phyloP scores from a whole-genome alignment of 2,797 vertebrate genomes.

The Betta splendens region DNA sequence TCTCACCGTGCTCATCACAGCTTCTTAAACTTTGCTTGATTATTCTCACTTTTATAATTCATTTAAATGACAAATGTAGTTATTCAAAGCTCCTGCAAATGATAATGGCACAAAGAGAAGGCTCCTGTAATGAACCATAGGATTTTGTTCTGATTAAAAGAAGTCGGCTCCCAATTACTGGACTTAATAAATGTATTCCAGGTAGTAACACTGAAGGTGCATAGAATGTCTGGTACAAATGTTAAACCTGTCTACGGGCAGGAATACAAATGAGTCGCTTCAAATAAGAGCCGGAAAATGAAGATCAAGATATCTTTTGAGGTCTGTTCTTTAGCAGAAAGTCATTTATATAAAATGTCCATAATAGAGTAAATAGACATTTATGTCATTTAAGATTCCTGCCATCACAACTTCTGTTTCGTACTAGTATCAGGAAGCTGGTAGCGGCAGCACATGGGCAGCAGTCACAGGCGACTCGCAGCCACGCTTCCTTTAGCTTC shows the following conservation, averaged over 20 bases:
- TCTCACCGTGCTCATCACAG: too few species aligned
- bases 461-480: too few species aligned
- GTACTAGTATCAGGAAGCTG: too few species aligned
- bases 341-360: background rate
- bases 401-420: too few species aligned
- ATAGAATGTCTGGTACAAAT: background rate
- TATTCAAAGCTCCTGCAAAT: too few species aligned
- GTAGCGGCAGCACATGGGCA: too few species aligned
- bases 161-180: background rate
- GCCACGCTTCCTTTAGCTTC: background rate
- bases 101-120: background rate
- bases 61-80: too few species aligned
- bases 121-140: background rate
- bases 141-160: background rate
- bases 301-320: background rate
- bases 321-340: background rate
- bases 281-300: background rate
- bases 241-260: background rate
- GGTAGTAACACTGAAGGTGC: too few species aligned
- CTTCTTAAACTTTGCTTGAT: too few species aligned
- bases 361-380: too few species aligned
- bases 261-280: background rate
- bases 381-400: too few species aligned
- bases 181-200: background rate
- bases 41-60: too few species aligned